Evolutionary conservation across 2,888 invertebrate species (phyloP).

Genomic region (Subacronicta megacephala): DNA sequence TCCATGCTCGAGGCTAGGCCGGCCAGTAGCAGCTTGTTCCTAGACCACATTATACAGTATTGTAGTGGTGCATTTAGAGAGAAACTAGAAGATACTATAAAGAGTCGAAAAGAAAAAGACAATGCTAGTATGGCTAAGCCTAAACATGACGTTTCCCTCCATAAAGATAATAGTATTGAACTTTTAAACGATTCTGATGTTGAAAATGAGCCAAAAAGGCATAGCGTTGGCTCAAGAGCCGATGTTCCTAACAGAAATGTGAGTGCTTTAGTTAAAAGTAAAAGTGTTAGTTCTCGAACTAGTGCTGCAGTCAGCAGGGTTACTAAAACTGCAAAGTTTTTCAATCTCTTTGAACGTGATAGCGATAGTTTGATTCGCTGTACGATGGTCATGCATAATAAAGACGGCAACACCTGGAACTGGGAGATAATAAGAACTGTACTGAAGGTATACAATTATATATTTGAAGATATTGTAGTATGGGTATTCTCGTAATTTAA

Average conservation of each 20-base stretch:
- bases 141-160: constrained; percentile 66
- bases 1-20: constrained; percentile 94
- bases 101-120: constrained; percentile 80
- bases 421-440: constrained; percentile 97
- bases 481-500: constrained; percentile 4
- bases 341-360: constrained; percentile 90
- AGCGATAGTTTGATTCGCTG: constrained; percentile 93
- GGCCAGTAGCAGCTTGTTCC: constrained; percentile 94
- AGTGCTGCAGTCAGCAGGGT: constrained; percentile 81
- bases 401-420: constrained; percentile 96
- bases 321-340: constrained; percentile 82
- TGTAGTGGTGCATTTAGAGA: constrained; percentile 81
- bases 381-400: constrained; percentile 94
- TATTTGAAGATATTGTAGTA: neutral
- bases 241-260: constrained; percentile 83
- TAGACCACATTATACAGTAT: constrained; percentile 93
- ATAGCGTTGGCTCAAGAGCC: constrained; percentile 83
- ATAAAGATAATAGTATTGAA: constrained; percentile 79
- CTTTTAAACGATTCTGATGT: constrained; percentile 82
- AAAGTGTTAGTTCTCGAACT: constrained; percentile 84
- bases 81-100: constrained; percentile 72
- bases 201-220: constrained; percentile 80
- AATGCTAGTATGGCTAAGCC: constrained; percentile 76
- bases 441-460: constrained; percentile 90
- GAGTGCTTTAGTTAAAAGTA: constrained; percentile 83